Evolutionary conservation across 2,797 vertebrate genomes (phyloP), one percentile per base, ranked within the genome.

Genomic region (Neomorphus geoffroyi): DNA sequence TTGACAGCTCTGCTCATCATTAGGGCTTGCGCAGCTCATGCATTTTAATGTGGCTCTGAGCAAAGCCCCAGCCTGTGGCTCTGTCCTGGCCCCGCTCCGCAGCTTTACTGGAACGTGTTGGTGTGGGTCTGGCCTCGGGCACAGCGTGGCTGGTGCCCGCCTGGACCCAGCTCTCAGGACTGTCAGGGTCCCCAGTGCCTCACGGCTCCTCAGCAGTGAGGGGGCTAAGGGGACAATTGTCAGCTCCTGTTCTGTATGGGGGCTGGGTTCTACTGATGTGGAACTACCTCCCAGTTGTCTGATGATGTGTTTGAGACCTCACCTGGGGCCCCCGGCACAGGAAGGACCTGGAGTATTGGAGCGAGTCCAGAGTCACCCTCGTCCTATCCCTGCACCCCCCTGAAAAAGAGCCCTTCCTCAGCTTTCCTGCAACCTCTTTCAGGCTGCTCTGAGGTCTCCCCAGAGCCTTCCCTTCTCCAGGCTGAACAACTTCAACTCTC

Each of bases 1-100:
- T 91, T 94, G 97, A 95, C 96, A 93, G 94, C 94, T 94, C 88
- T 85, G 95, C 94, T 95, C 96, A 94, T 97, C 96, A 96, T 96
- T 96, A 95, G 75, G 90, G 58, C 92, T 39, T 41, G 82, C 46
- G 1, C 66, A 84, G 90, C 87, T 94, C 94, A 94, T 94, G 88
- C 94, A 95, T 96, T 96, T 95, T 95, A 95, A 96, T 95, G 72
- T 32, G 28, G 84, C 81, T 89, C 75, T 39, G 37, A 91, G 92
- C 72, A 57, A 48, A 93, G 72, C 82, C 65, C 9, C 79, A 87
- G 72, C 35, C 58, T n/a, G 2, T 43, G 71, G 16, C 77, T 64
- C 58, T 53, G 51, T 24, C 75, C 87, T 1, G 11, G 18, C 51
- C 39, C 45, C 43, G 4, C 46, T 69, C 57, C 7, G 0, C 10